phyloP scores from a whole-genome alignment of 2,113 vertebrate genomes.

The Otocyon megalotis region DNA sequence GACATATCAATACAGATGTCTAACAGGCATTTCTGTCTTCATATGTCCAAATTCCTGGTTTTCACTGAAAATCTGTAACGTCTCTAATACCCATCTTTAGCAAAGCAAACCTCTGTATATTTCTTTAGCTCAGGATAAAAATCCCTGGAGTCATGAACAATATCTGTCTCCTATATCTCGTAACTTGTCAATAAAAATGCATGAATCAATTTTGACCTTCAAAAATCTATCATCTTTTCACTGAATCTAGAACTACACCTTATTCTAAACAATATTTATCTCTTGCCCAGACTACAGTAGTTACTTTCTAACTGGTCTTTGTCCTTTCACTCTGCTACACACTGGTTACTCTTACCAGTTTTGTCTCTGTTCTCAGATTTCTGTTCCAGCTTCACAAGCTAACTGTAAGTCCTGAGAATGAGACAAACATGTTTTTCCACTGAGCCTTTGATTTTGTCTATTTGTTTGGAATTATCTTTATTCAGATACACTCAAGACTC shows the following conservation, averaged over 20 bases:
- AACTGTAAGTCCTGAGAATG: background rate
- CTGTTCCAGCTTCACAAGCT: background rate
- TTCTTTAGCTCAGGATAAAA: background rate
- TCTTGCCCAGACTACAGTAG: background rate
- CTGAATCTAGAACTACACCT: background rate
- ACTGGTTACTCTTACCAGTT: rapidly evolving
- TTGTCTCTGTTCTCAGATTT: background rate
- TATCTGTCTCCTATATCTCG: background rate
- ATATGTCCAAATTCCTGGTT: background rate
- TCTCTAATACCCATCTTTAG: background rate
- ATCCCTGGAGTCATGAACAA: background rate
- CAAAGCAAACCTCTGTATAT: background rate
- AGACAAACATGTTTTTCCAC: background rate
- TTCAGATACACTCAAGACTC: background rate
- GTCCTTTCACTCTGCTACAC: background rate
- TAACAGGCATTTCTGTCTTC: background rate
- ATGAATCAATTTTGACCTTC: background rate
- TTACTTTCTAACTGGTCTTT: background rate
- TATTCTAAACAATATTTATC: background rate
- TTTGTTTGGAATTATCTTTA: background rate
- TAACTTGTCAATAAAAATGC: background rate
- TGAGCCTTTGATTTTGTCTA: background rate
- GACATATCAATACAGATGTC: background rate
- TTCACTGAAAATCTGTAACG: background rate
- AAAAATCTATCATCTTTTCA: background rate